phyloP scores from a whole-genome alignment of 2,113 vertebrate genomes.

The Odocoileus virginianus region DNA sequence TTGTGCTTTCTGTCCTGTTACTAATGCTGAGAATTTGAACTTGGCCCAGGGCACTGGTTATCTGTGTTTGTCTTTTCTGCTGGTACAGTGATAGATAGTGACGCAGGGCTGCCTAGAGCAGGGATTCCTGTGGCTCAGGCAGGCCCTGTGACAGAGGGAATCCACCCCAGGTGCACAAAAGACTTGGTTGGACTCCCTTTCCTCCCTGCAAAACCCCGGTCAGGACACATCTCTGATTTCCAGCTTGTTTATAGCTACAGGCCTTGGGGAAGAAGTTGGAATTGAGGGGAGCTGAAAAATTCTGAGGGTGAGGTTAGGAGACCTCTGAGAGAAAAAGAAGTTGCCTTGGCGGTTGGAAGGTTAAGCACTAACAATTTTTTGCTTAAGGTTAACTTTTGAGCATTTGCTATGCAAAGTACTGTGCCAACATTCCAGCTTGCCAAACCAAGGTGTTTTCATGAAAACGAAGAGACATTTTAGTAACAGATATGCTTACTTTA shows the following conservation, averaged over 20 bases:
- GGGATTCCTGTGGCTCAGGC: neutral
- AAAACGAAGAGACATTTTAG: constrained; percentile 25
- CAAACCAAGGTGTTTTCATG: constrained; percentile 26
- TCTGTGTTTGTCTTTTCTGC: neutral
- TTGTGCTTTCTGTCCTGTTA: neutral
- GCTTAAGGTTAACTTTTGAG: neutral
- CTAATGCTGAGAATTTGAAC: neutral
- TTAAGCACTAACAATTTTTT: neutral
- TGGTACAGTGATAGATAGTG: neutral
- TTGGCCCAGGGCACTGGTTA: neutral
- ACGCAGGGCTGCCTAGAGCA: neutral
- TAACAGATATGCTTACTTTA: constrained; percentile 22
- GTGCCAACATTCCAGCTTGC: neutral
- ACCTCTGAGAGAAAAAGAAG: neutral
- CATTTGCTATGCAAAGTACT: neutral
- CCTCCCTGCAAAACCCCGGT: neutral
- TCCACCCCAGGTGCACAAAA: neutral
- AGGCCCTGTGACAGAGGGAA: neutral
- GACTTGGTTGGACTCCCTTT: constrained; percentile 28
- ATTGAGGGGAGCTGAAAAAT: neutral
- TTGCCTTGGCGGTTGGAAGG: neutral
- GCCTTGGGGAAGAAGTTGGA: neutral
- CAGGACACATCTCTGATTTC: constrained; percentile 4
- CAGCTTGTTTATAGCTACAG: constrained; percentile 6
- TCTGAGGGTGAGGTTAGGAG: neutral